Percentiles rank a stretch among this genome's conserved stretches.
These are phyloP conservation scores for Euura lappo DNA, from an alignment of 1,140 invertebrate genomes.

Conservation along the genomic window DNA sequence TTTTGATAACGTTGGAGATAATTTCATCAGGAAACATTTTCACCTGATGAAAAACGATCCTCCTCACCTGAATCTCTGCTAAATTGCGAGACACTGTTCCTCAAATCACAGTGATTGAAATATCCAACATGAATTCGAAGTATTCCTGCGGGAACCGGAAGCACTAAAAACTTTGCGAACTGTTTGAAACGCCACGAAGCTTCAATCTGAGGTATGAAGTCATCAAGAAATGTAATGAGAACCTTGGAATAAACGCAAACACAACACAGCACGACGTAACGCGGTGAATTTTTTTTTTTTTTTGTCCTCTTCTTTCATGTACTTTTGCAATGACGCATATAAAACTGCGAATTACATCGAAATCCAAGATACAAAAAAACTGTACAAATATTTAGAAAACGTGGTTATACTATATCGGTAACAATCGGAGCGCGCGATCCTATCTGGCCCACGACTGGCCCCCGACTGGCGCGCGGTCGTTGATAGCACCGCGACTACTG, in stretches of 20 bases:
- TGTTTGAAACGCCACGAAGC: too few species aligned
- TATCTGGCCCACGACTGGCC: background rate
- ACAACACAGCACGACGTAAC: background rate
- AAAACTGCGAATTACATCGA: background rate
- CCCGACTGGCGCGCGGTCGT: background rate
- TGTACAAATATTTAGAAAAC: background rate
- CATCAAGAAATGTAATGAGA: background rate
- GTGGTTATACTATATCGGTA: background rate
- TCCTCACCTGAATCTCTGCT: background rate
- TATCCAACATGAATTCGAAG: too few species aligned
- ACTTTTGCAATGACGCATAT: background rate
- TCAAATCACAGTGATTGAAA: too few species aligned
- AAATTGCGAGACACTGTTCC: too few species aligned
- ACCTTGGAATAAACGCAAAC: background rate
- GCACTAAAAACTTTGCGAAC: too few species aligned
- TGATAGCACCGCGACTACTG: constrained; percentile 3
- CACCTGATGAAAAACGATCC: background rate
- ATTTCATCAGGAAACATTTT: background rate
- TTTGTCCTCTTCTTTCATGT: too few species aligned
- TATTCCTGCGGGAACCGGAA: too few species aligned
- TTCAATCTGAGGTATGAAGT: background rate
- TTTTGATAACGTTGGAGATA: background rate
- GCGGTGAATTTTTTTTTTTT: background rate
- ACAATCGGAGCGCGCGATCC: background rate
- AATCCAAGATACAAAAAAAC: background rate